These are phyloP conservation scores for Urocyon cinereoargenteus DNA, from an alignment of 2,797 vertebrate species.

Conservation along the genomic window DNA sequence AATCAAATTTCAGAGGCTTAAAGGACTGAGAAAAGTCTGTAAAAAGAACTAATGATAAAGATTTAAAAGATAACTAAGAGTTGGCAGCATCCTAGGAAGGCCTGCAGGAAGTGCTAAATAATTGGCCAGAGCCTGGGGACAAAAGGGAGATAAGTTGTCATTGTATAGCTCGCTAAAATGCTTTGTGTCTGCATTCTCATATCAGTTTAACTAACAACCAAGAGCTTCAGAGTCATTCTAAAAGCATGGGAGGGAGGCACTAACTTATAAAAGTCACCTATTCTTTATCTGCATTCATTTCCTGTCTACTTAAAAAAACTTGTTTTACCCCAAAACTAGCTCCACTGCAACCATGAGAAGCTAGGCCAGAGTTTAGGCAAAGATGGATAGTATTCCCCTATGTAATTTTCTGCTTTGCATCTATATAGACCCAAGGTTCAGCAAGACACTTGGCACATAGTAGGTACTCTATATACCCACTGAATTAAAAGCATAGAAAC, in stretches of 20 bases:
- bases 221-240: neutral
- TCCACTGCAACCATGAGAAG: neutral
- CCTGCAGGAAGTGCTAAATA: neutral
- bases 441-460: neutral
- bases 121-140: neutral
- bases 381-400: neutral
- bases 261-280: neutral
- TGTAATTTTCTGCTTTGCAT: neutral
- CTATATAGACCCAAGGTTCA: neutral
- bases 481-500: neutral
- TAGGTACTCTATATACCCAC: neutral
- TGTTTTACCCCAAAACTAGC: neutral
- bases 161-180: neutral
- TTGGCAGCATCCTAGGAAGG: neutral
- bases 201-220: neutral
- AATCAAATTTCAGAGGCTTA: constrained; percentile 12
- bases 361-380: neutral
- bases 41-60: neutral
- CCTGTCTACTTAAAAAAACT: neutral
- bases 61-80: neutral
- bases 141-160: too few species aligned
- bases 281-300: neutral
- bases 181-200: neutral
- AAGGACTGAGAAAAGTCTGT: neutral
- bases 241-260: neutral